phyloP scores from a whole-genome alignment of 2,113 vertebrate species.

The Kobus ellipsiprymnus region DNA sequence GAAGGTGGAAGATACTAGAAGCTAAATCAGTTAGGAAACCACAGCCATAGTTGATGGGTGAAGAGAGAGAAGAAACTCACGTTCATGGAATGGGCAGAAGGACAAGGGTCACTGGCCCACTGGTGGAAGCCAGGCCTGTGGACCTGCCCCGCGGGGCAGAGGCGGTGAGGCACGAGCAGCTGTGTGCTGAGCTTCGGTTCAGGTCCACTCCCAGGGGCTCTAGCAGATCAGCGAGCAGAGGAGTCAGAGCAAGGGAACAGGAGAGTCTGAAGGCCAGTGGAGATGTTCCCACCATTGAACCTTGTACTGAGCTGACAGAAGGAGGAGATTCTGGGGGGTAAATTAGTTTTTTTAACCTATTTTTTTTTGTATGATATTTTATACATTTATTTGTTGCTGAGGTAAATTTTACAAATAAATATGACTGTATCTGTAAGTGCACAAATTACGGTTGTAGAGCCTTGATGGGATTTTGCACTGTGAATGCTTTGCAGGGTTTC shows the following conservation, averaged over 20 bases:
- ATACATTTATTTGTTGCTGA: not conserved
- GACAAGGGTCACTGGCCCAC: not conserved
- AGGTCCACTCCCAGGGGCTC: not conserved
- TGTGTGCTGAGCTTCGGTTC: not conserved
- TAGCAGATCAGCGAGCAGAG: not conserved
- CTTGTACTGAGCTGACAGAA: not conserved
- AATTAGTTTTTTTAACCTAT: not conserved
- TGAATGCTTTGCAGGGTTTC: not conserved
- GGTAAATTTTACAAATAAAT: not conserved
- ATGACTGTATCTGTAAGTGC: not conserved
- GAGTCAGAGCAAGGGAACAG: not conserved
- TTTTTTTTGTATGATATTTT: not conserved
- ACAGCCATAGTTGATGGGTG: not conserved
- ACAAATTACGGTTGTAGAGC: not conserved
- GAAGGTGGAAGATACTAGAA: not conserved
- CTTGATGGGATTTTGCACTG: not conserved
- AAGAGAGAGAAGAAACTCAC: not conserved
- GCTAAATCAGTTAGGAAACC: not conserved
- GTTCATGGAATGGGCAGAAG: not conserved
- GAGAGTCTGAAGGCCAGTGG: not conserved
- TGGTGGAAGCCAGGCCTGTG: not conserved
- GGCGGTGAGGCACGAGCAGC: not conserved
- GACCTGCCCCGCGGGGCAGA: not conserved
- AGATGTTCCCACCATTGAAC: not conserved
- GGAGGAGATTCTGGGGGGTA: not conserved